phyloP scores from a whole-genome alignment of 2,888 invertebrate genomes.

The Lomographa bimaculata region DNA sequence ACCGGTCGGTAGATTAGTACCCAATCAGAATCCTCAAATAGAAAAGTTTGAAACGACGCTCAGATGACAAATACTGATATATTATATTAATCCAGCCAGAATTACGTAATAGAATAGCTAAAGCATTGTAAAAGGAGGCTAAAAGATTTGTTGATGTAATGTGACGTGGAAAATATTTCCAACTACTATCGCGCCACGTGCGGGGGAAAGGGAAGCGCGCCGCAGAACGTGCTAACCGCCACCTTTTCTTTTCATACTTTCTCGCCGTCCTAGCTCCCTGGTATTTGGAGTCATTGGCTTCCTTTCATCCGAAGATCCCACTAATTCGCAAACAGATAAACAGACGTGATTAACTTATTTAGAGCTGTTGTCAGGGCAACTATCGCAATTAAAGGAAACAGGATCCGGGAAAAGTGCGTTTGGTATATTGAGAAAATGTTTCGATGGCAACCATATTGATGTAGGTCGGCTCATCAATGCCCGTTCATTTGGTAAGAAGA shows the following conservation, averaged over 20 bases:
- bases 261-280: slow-evolving; percentile 23
- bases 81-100: too few species aligned
- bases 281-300: slow-evolving; percentile 28
- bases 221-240: slow-evolving; percentile 23
- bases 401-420: slow-evolving; percentile 3
- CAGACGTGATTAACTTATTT: slow-evolving; percentile 10
- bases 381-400: slow-evolving; percentile 1
- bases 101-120: too few species aligned
- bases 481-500: slow-evolving; percentile 20
- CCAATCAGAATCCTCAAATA: too few species aligned
- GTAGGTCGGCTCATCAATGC: slow-evolving; percentile 32
- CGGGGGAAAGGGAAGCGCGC: slow-evolving; percentile 32
- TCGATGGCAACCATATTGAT: slow-evolving; percentile 26
- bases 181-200: background rate
- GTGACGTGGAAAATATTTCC: too few species aligned
- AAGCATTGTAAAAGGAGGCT: too few species aligned
- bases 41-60: too few species aligned
- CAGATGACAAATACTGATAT: too few species aligned
- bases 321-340: slow-evolving; percentile 5
- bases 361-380: slow-evolving; percentile 12
- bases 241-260: slow-evolving; percentile 22
- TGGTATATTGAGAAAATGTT: slow-evolving; percentile 12
- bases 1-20: too few species aligned
- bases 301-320: slow-evolving; percentile 21
- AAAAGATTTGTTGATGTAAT: too few species aligned